Percentiles rank a stretch among this genome's conserved stretches.
Evolutionary conservation across 53 echinoderm and acorn worm species (phyloP).

Genomic region (Holothuria scabra): DNA sequence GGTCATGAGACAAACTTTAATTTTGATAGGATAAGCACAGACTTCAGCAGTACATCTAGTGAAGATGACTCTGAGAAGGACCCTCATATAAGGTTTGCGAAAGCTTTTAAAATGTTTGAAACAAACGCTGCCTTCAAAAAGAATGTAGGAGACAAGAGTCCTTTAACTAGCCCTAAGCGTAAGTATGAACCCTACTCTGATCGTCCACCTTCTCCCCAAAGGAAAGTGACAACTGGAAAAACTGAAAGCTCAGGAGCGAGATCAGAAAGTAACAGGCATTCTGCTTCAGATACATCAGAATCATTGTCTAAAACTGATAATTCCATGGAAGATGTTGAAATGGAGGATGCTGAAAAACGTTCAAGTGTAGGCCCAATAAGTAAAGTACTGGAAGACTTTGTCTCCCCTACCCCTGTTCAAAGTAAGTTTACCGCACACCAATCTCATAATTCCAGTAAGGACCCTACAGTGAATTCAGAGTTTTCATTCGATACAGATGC

Average conservation of each 20-base stretch:
- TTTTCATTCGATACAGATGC: neutral
- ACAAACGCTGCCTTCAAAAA: slow-evolving; percentile 36
- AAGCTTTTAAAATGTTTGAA: slow-evolving; percentile 48
- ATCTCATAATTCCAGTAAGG: slow-evolving; percentile 1
- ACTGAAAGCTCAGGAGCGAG: neutral
- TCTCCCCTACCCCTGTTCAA: slow-evolving; percentile 20
- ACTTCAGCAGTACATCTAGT: slow-evolving; percentile 42
- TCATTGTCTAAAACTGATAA: slow-evolving; percentile 43
- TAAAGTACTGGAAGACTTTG: slow-evolving; percentile 25
- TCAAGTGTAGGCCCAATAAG: slow-evolving; percentile 22
- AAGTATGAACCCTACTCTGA: slow-evolving; percentile 32
- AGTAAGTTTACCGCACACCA: neutral
- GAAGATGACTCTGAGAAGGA: slow-evolving; percentile 50
- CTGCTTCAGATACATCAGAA: slow-evolving; percentile 48
- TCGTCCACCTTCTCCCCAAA: slow-evolving; percentile 14
- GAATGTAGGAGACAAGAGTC: slow-evolving; percentile 20
- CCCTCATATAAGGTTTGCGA: slow-evolving; percentile 30
- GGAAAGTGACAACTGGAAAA: neutral
- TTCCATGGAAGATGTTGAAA: slow-evolving; percentile 48
- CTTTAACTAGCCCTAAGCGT: slow-evolving; percentile 41
- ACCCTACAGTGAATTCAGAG: neutral
- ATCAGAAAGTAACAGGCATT: slow-evolving; percentile 22
- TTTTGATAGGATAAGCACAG: slow-evolving; percentile 43
- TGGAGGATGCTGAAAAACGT: slow-evolving; percentile 27
- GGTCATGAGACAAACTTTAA: slow-evolving; percentile 38